A percentile compares a stretch with the other conserved stretches of the same genome.
Conservation (phyloP, 1,140 invertebrate genomes). For the Zaprionus africanus region DNA sequence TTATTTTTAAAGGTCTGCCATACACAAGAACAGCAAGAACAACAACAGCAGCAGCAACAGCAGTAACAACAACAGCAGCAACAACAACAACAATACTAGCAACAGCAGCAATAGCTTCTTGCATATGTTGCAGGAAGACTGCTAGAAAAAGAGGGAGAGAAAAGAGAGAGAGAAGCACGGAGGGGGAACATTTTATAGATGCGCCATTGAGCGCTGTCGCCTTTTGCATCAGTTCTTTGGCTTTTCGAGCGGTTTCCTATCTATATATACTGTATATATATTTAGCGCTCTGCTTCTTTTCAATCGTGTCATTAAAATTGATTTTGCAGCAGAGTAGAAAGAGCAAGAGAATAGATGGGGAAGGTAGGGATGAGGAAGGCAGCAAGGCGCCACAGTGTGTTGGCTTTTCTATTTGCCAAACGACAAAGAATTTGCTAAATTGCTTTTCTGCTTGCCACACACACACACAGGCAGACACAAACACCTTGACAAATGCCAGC, state of each 20-base stretch:
- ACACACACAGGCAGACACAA: constrained; percentile 1
- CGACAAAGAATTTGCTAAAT: constrained; percentile 80
- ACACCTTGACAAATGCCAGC: constrained; percentile 9
- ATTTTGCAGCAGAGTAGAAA: constrained; percentile 55
- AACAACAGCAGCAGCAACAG: constrained; percentile 6
- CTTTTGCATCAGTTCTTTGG: constrained; percentile 43
- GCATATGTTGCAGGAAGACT: constrained; percentile 26
- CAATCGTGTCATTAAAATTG: constrained; percentile 77
- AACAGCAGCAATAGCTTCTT: constrained; percentile 24
- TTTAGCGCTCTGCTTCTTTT: constrained; percentile 43
- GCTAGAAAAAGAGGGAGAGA: not conserved
- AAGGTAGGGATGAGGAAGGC: constrained; percentile 6
- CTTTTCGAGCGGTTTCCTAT: constrained; percentile 42
- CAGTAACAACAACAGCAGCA: constrained; percentile 13
- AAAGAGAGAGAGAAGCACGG: not conserved
- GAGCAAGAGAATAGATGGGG: not conserved
- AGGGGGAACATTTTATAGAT: constrained; percentile 61
- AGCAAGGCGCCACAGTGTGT: constrained; percentile 46
- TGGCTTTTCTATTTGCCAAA: constrained; percentile 78
- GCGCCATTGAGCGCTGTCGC: constrained; percentile 59
- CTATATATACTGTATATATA: constrained; percentile 30
- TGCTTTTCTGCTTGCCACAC: constrained; percentile 70
- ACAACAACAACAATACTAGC: not conserved
- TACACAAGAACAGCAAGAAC: not conserved
- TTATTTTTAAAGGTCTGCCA: constrained; percentile 2